Base-by-base conservation (phyloP, 1,140 invertebrate species). In the Papilio helenus region DNA sequence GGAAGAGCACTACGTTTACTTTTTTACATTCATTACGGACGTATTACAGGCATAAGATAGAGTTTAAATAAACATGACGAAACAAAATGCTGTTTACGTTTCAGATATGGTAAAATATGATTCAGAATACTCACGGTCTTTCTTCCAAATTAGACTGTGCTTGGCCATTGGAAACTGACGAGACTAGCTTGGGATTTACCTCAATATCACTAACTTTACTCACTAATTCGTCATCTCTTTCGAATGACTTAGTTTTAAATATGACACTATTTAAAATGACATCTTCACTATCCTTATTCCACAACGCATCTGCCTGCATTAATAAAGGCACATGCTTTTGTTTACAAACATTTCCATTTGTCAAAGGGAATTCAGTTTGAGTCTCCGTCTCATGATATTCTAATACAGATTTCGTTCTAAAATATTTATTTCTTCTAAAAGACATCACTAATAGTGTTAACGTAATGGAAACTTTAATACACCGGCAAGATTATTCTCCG, bases 401-500 rank as follows among this genome's bases (percentile, higher is more conserved):
- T 12, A 86, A 79, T 46, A 82, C 44, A 61, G 61, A 80, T 82
- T 88, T 91, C 20, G 79, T 85, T 65, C 79, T 82, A 68, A 87
- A 88, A 44, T 84, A 90, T 73, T 82, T 80, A 83, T 80, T 88
- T 72, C 81, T 81, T 80, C 76, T 84, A 34, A 87, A 84, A 42
- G 87, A 87, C 88, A 90, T 89, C 72, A 79, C 79, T 80, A 79
- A 55, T 77, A 34, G 12, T 34, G 55, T n/a, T 77, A 34, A 34
- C 76, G 76, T n/a, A 58, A 42, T 42, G 71, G 61, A 76, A 71
- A 80, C 55, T 51, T 68, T 68, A 68, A 68, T 16, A 68, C 61
- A 68, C 61, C 61, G 61, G 23, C 61, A 14, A 68, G 16, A 29
- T 16, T 29, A 68, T 16, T 68, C 23, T 68, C 9, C n/a, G 26